A percentile compares a stretch with the other conserved stretches of the same genome.
phyloP scores from a whole-genome alignment of 37 sponge, comb jelly and placozoan genomes.

The Beroe ovata region DNA sequence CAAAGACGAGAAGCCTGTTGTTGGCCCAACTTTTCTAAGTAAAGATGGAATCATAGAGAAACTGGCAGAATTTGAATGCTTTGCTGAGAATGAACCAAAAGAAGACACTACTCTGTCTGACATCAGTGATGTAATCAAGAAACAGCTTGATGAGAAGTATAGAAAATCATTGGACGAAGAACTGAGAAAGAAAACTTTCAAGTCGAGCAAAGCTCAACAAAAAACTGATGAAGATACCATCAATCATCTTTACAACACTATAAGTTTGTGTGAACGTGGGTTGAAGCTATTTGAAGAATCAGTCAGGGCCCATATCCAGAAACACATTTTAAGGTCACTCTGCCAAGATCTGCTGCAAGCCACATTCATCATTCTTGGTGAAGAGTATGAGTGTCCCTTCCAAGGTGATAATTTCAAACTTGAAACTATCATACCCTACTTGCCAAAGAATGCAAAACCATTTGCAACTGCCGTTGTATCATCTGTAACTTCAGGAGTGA shows the following conservation, averaged over 20 bases:
- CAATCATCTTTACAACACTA: slow-evolving; percentile 38
- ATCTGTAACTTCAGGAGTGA: slow-evolving; percentile 19
- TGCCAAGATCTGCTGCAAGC: neutral
- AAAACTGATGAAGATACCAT: slow-evolving; percentile 55
- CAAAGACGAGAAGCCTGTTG: neutral
- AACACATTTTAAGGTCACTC: slow-evolving; percentile 24
- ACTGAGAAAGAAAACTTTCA: slow-evolving; percentile 56
- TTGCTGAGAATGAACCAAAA: slow-evolving; percentile 10
- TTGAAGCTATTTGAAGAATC: slow-evolving; percentile 51
- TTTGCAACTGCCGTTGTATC: slow-evolving; percentile 31
- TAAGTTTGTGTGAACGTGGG: slow-evolving; percentile 28
- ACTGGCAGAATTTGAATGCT: neutral
- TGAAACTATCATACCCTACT: slow-evolving; percentile 18
- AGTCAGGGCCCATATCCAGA: neutral
- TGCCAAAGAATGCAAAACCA: slow-evolving; percentile 57
- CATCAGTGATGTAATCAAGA: slow-evolving; percentile 12
- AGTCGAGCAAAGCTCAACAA: slow-evolving; percentile 66
- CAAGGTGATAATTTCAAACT: slow-evolving; percentile 12
- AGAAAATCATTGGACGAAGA: slow-evolving; percentile 26
- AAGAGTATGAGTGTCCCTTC: slow-evolving; percentile 31
- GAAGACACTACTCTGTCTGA: slow-evolving; percentile 29
- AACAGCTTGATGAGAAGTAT: slow-evolving; percentile 46
- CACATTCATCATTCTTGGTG: slow-evolving; percentile 36
- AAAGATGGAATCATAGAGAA: neutral
- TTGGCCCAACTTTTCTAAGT: slow-evolving; percentile 32